These are phyloP conservation scores for Tuta absoluta DNA, from an alignment of 2,888 invertebrate species.

Conservation along the genomic window DNA sequence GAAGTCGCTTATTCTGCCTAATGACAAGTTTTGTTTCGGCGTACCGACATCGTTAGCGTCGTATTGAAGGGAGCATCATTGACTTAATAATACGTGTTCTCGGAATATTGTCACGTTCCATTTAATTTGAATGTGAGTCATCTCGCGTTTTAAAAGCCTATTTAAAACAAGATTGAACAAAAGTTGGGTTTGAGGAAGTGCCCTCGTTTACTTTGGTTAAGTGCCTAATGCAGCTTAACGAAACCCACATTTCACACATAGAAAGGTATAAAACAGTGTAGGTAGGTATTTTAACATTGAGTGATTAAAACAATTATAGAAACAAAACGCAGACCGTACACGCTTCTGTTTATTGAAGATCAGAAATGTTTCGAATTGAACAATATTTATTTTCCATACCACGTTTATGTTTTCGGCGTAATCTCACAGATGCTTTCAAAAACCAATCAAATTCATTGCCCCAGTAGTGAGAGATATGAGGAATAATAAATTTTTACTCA, in stretches of 20 bases:
- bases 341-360: too few relatives aligned
- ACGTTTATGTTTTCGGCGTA: neutral
- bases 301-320: too few relatives aligned
- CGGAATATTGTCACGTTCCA: too few relatives aligned
- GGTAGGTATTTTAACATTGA: too few relatives aligned
- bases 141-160: constrained; percentile 20
- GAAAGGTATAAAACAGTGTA: too few relatives aligned
- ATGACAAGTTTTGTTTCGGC: too few relatives aligned
- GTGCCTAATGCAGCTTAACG: constrained; percentile 8
- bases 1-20: neutral
- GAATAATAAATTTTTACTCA: too few relatives aligned
- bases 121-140: neutral
- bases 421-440: neutral
- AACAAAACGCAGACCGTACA: too few relatives aligned
- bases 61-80: too few relatives aligned
- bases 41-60: too few relatives aligned
- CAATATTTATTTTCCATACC: neutral
- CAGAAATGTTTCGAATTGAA: neutral
- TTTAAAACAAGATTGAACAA: constrained; percentile 18
- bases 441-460: constrained; percentile 6
- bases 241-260: too few relatives aligned
- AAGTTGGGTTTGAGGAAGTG: constrained; percentile 9
- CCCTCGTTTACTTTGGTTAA: constrained; percentile 26
- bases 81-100: too few relatives aligned
- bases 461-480: neutral